Base-by-base conservation (phyloP, 2,113 vertebrate genomes). In the Anarrhichthys ocellatus region DNA sequence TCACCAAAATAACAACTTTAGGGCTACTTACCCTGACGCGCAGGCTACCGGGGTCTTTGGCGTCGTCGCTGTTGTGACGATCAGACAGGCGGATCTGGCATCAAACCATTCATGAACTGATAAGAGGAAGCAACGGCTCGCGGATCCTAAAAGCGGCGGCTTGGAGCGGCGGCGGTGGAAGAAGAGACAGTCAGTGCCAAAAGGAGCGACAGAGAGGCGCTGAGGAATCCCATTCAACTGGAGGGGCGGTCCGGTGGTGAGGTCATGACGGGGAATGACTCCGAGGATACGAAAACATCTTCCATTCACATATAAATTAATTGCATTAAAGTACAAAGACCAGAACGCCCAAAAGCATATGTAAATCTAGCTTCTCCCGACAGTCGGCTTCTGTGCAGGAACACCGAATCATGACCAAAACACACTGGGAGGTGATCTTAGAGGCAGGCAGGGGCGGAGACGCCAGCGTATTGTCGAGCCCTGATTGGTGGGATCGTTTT, bases 1-100 rank as follows among this genome's bases (percentile, higher is more conserved):
- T 15, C 69, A 61, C 73, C 48, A 13, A 52, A 78, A 85, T 20
- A 80, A 76, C 72, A 86, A 92, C 80, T 90, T 87, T 50, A 2
- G 8, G 6, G 20, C 6, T 64, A 93, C 94, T 94, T 64, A 95
- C 94, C 93, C 78, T 69, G 80, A 88, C 71, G 82, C 82, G 76
- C 84, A 72, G 89, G 73, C 75, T 62, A 27, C 68, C 32, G 82
- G 72, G 83, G 82, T 64, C 73, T 48, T 6, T 78, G 59, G 63
- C 72, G 86, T 86, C 81, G 77, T 63, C 56, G 65, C 81, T 87
- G 64, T 86, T 69, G 58, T 59, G 68, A 73, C 42, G 86, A 78
- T 88, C 87, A 81, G 10, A 76, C 63, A 29, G 46, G 38, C 29
- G 38, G 81, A 5, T 40, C 48, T 83, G 7, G 34, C 66, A 34